Conservation (phyloP, 2,797 vertebrate species). For the Cirrhinus molitorella region DNA sequence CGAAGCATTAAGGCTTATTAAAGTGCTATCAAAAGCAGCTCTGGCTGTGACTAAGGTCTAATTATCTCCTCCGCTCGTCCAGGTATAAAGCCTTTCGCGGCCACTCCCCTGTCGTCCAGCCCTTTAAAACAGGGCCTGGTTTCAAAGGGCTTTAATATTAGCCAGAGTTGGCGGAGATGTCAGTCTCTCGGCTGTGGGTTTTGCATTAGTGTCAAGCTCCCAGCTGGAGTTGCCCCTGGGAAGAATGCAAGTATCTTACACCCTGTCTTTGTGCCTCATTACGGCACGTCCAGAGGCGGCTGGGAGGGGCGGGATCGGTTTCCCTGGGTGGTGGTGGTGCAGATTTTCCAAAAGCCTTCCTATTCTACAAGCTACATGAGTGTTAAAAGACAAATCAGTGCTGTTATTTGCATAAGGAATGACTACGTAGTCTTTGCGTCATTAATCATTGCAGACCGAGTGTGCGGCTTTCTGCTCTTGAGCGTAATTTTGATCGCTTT, state of each 20-base stretch:
- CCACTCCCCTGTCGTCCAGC: conserved; percentile 21
- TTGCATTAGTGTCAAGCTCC: conserved; percentile 62
- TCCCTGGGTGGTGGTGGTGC: conserved; percentile 56
- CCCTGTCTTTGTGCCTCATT: conserved; percentile 61
- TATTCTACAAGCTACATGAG: conserved; percentile 39
- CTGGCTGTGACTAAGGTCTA: conserved; percentile 38
- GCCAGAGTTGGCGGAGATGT: conserved; percentile 54
- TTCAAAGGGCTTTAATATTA: conserved; percentile 59
- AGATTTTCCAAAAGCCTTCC: conserved; percentile 49
- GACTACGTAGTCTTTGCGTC: background rate
- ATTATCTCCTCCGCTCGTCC: conserved; percentile 47
- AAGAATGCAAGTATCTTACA: conserved; percentile 61
- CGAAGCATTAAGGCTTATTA: conserved; percentile 16
- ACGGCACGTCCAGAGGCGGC: conserved; percentile 58
- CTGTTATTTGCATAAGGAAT: conserved; percentile 13
- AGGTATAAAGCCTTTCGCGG: conserved; percentile 44
- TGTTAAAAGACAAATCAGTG: conserved; percentile 29
- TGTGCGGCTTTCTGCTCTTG: background rate
- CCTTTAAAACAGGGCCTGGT: conserved; percentile 54
- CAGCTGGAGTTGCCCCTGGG: conserved; percentile 64
- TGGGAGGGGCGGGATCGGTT: conserved; percentile 58
- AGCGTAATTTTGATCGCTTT: background rate
- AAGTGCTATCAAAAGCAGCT: conserved; percentile 15
- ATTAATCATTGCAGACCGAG: background rate
- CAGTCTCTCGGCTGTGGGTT: conserved; percentile 60